phyloP scores from a whole-genome alignment of 2,888 invertebrate genomes.

The Nezara viridula region DNA sequence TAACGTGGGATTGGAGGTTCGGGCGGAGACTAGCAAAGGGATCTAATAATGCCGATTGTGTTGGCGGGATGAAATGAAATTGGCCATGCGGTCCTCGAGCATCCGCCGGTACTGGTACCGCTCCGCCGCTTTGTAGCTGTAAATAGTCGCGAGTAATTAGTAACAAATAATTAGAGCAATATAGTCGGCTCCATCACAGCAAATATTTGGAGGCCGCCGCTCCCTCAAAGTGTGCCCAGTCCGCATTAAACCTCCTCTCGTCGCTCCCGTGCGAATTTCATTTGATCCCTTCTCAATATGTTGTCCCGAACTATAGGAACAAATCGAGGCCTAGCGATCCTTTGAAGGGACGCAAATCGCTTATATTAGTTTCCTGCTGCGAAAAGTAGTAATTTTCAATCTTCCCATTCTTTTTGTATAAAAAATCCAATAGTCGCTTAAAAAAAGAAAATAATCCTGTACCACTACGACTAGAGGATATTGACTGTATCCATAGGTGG shows the following conservation, averaged over 20 bases:
- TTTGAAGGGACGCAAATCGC: background rate
- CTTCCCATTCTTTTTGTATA: background rate
- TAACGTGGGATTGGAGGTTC: constrained; percentile 4
- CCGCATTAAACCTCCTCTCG: background rate
- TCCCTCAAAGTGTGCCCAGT: background rate
- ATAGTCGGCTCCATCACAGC: constrained; percentile 20
- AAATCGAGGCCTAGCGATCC: background rate
- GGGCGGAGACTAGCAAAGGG: constrained; percentile 38
- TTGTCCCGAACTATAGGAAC: background rate
- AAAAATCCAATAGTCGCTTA: background rate
- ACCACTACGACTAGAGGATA: too few species aligned
- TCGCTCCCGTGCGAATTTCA: background rate
- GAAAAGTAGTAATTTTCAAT: background rate
- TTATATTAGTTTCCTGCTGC: background rate
- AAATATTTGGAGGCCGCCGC: constrained; percentile 24
- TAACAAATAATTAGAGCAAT: constrained; percentile 53
- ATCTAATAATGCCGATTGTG: constrained; percentile 57
- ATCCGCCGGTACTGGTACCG: background rate
- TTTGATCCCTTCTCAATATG: background rate
- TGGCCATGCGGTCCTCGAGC: background rate
- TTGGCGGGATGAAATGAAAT: constrained; percentile 48
- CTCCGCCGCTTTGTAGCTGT: background rate
- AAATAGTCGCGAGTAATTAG: constrained; percentile 49
- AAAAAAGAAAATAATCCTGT: too few species aligned
- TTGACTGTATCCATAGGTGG: too few species aligned